Evolutionary conservation across 2,888 invertebrate genomes (phyloP), one percentile per base, ranked within the genome.

Genomic region (Anaspis maculata): DNA sequence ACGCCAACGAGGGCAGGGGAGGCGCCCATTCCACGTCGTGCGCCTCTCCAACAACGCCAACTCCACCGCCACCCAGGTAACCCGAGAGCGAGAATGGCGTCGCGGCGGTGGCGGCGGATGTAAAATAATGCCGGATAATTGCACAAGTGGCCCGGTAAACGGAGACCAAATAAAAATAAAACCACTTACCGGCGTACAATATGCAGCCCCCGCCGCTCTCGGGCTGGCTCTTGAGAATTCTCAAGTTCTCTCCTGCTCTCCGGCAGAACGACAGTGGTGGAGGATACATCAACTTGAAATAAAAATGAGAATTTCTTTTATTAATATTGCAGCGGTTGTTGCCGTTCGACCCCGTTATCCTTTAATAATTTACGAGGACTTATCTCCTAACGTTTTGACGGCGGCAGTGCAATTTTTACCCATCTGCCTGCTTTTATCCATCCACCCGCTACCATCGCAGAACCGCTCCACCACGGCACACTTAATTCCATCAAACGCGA

Each of bases 81-180:
- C 16, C 6, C 13, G 10, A 13, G 16, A 10, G 3, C 16, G 15
- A 5, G 10, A n/a, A n/a, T n/a, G n/a, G 19, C 30, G 3, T 11
- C 11, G 5, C 10, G 27, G 5, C 15, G 25, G 15, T 10, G 15
- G 10, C 11, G 15, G 3, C 16, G 29, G 27, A 28, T 30, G 23
- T 22, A 32, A 38, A 43, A 38, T 35, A 41, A 38, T 38, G 32
- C 33, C 9, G 38, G 43, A 44, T 44, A 44, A 44, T 44, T 44
- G 41, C 33, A 37, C 39, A 30, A 44, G 41, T 41, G 28, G 38
- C 41, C 31, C 32, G 39, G 40, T 43, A 43, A 40, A 35, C 43
- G 40, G 34, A 26, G 30, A 16, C 33, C 44, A 37, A 41, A 37
- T 43, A 43, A 43, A 43, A 43, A 41, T 38, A 41, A 38, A 43